Base-by-base conservation (phyloP, 2,113 vertebrate species). In the Ictalurus punctatus region DNA sequence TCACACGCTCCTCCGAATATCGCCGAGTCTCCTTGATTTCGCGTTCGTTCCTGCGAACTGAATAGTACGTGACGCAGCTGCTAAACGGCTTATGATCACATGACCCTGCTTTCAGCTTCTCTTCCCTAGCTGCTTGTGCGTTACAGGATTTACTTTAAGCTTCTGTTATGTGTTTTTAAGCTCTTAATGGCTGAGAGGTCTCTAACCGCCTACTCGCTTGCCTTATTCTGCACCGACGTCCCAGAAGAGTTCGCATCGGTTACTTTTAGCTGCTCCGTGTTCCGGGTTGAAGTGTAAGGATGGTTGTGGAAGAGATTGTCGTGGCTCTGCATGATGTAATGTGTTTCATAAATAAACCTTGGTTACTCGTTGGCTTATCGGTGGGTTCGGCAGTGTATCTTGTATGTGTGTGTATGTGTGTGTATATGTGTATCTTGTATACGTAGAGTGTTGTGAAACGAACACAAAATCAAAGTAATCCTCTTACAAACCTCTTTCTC, bases 141-240 rank as follows among this genome's bases (percentile, higher is more conserved):
- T 83, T 59, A 83, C 21, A 83, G 81, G 81, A 83, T 63, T 83
- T 83, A 83, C 25, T 61, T 83, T 40, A 83, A 61, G 80, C 30
- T 30, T 23, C 56, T 59, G 80, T 82, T 34, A 82, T 83, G 63
- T 83, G 34, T 83, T 40, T 82, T 83, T 61, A 61, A 83, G 30
- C 81, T 61, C 81, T 61, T 83, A 61, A 63, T 30, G 54, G 58
- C 3, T 1, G 12, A 6, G 9, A 3, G 0, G 81, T 63, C 34
- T 63, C 81, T 83, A 2, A 27, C 25, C 19, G 4, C 80, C n/a
- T 2, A 59, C 30, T 59, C 30, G 52, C 79, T 81, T 14, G 79
- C 44, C n/a, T 56, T 56, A 16, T 54, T 30, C 27, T 30, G 27
- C 79, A 56, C 21, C 10, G 58, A 40, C 16, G 52, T 83, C 58